phyloP scores from a whole-genome alignment of 2,797 vertebrate genomes.

The Australoheros facetus region DNA sequence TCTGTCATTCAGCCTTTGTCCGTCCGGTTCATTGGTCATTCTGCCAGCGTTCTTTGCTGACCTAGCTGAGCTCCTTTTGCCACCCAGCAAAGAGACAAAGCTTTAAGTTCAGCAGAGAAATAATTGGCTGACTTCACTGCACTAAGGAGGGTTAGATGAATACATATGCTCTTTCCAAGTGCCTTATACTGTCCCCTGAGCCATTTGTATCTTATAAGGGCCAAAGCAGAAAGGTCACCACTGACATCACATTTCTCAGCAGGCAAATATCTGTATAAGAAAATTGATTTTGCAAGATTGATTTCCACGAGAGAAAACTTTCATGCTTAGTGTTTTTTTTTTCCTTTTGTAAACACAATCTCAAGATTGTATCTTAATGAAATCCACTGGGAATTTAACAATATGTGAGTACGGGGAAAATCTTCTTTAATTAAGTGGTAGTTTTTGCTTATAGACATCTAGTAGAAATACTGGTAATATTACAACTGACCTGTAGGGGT shows the following conservation, averaged over 20 bases:
- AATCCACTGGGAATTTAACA: constrained; percentile 7
- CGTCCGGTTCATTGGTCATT: constrained; percentile 57
- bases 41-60: constrained; percentile 32
- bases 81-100: constrained; percentile 35
- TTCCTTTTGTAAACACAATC: constrained; percentile 3
- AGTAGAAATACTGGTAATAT: not conserved
- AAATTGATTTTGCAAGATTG: constrained; percentile 59
- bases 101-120: constrained; percentile 50
- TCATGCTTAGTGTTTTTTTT: not conserved
- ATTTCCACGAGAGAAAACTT: constrained; percentile 50
- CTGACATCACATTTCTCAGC: constrained; percentile 68
- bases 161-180: constrained; percentile 69
- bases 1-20: constrained; percentile 63
- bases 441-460: constrained; percentile 9
- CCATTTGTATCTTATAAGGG: constrained; percentile 65
- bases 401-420: not conserved
- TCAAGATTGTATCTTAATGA: constrained; percentile 26
- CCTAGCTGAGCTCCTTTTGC: constrained; percentile 22
- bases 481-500: constrained; percentile 41
- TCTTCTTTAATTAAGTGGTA: not conserved
- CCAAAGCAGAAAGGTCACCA: constrained; percentile 69
- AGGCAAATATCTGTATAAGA: constrained; percentile 51
- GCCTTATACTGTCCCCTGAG: constrained; percentile 49
- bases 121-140: constrained; percentile 59
- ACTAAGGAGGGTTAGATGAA: constrained; percentile 61